These are phyloP conservation scores for Pteronotus mesoamericanus DNA, from an alignment of 2,797 vertebrate genomes.

Conservation along the genomic window DNA sequence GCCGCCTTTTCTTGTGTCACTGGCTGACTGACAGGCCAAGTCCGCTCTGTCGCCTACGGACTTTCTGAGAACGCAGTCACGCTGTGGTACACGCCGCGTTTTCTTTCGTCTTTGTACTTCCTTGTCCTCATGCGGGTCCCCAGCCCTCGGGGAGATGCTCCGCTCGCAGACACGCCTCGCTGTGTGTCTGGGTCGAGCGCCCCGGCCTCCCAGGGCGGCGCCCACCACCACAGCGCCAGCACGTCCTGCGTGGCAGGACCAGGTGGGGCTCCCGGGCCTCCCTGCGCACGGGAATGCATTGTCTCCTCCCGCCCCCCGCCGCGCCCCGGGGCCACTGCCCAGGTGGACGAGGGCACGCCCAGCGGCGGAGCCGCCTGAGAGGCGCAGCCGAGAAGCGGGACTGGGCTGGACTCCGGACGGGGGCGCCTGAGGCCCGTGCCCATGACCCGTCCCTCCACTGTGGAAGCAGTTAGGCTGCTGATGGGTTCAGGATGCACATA, in stretches of 20 bases:
- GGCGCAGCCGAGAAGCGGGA: neutral
- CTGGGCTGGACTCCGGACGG: fast-evolving
- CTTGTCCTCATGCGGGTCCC: neutral
- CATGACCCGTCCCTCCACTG: fast-evolving
- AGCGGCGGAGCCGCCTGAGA: neutral
- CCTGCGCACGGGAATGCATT: too few species aligned
- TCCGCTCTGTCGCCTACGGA: fast-evolving
- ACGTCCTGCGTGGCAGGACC: too few species aligned
- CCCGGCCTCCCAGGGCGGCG: too few species aligned
- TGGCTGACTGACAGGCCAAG: neutral
- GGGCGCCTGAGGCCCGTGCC: neutral
- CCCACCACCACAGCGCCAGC: neutral
- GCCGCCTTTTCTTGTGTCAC: too few species aligned
- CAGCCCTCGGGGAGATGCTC: neutral
- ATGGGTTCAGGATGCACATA: neutral
- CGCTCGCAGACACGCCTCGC: too few species aligned
- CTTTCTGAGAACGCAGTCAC: neutral
- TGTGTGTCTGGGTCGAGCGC: too few species aligned
- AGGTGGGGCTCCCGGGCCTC: too few species aligned
- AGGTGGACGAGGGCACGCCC: too few species aligned
- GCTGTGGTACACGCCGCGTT: neutral
- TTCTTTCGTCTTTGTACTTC: neutral
- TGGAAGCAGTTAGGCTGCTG: neutral
- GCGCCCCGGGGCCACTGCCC: too few species aligned
- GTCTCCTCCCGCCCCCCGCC: too few species aligned